Percentiles rank a stretch among this genome's conserved stretches.
Conservation (phyloP, 2,888 invertebrate species). For the Trichogramma dendrolimi region DNA sequence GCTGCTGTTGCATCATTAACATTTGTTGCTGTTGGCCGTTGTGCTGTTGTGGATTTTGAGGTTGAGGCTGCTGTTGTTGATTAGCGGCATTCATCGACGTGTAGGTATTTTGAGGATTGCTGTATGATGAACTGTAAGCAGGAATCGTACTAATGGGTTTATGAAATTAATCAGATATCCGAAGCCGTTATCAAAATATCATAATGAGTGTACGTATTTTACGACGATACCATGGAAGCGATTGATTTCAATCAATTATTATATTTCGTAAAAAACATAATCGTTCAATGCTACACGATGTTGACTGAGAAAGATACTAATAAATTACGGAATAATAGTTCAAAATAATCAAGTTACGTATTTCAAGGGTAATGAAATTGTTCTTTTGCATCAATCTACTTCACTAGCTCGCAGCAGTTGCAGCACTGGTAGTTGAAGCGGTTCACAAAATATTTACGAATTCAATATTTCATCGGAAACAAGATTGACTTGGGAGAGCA, state of each 20-base stretch:
- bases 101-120: constrained; percentile 54
- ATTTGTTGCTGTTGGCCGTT: constrained; percentile 58
- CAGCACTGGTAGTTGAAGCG: neutral
- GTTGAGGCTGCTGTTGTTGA: neutral
- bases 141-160: neutral
- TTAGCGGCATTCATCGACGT: constrained; percentile 54
- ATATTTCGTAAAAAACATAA: too few relatives aligned
- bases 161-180: too few relatives aligned
- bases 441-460: constrained; percentile 25
- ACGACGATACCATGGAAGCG: too few relatives aligned
- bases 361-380: constrained; percentile 11
- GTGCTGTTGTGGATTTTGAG: constrained; percentile 53
- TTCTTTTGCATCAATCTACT: constrained; percentile 21
- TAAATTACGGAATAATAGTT: neutral
- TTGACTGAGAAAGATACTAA: neutral
- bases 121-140: constrained; percentile 49
- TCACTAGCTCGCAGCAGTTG: neutral
- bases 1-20: constrained; percentile 54
- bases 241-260: too few relatives aligned
- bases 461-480: constrained; percentile 24
- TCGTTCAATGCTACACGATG: too few relatives aligned
- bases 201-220: too few relatives aligned
- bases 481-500: neutral
- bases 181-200: too few relatives aligned
- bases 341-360: constrained; percentile 17